Conservation (phyloP, 2,113 vertebrate genomes). For the Petrocephalus microphthalmus region DNA sequence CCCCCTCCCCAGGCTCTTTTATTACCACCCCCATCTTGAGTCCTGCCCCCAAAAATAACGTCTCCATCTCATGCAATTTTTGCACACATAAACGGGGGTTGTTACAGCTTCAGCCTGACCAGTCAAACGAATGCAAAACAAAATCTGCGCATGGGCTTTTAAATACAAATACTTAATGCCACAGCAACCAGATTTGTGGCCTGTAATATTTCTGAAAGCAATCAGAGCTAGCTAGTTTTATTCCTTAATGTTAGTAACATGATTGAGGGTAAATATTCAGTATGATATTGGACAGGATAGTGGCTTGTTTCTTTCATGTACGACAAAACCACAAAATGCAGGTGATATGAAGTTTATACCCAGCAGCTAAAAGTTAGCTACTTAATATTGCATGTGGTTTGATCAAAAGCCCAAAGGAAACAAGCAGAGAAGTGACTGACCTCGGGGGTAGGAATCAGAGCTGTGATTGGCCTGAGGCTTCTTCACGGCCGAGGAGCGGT, state of each 20-base stretch:
- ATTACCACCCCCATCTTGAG: neutral
- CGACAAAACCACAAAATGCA: neutral
- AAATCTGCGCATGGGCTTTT: neutral
- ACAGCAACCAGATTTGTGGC: neutral
- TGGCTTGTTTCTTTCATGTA: neutral
- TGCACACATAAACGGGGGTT: neutral
- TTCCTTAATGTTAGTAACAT: neutral
- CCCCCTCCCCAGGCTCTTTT: neutral
- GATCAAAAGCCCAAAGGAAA: neutral
- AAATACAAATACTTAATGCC: neutral
- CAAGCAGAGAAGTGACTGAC: conserved; percentile 59
- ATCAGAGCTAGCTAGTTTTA: neutral
- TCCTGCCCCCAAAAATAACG: neutral
- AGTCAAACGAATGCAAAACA: neutral
- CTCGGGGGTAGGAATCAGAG: conserved; percentile 63
- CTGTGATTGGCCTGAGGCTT: conserved; percentile 47
- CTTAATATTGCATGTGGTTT: neutral
- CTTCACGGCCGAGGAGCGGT: conserved; percentile 77
- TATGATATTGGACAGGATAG: neutral
- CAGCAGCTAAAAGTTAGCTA: neutral
- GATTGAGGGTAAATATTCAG: neutral
- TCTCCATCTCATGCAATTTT: neutral
- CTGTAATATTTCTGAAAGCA: neutral
- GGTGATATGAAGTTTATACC: neutral
- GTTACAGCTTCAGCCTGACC: neutral